Evolutionary conservation across 2,113 vertebrate species (phyloP), one percentile per base, ranked within the genome.

Genomic region (Rhinolophus sinicus): DNA sequence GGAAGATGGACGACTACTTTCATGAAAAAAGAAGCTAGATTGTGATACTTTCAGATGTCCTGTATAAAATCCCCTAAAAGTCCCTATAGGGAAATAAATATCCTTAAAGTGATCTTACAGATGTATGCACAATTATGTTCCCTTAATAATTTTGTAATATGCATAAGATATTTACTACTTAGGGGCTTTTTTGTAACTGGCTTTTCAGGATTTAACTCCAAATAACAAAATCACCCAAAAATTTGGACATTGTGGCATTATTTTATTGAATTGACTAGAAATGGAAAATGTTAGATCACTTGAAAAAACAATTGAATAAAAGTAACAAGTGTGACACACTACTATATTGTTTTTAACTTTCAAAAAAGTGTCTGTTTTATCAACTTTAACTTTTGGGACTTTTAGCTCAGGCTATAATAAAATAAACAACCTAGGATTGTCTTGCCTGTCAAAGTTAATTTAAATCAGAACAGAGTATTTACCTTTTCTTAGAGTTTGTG

Each of bases 381-480:
- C 91, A 96, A 65, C 30, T 40, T 90, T 96, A 95, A 88, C 58
- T 90, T 86, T 62, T 22, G 56, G 18, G 44, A 73, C 52, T 88
- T 56, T 97, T 96, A 77, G 16, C 88, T 90, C 64, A 54, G 28
- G 28, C 60, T 94, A 24, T 86, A 92, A 90, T 96, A 95, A 98
- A 96, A 96, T 70, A 97, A 97, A 96, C 93, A 96, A 94, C 24
- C 6, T 35, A 22, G 84, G 58, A 83, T 78, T 94, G 58, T 97
- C 97, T 96, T 93, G n/a, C 67, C 75, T 97, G 97, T 93, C 54
- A n/a, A 86, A 94, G 91, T 97, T 93, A 97, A 94, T 97, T 95
- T 97, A 91, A 96, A 91, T 98, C 93, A 96, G 92, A 97, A 88
- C 58, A 88, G 77, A 96, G 52, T 96, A 97, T 97, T 97, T 98